Percentiles rank a stretch among this genome's conserved stretches.
Evolutionary conservation across 2,113 vertebrate genomes (phyloP).

Genomic region (Menidia beryllina): DNA sequence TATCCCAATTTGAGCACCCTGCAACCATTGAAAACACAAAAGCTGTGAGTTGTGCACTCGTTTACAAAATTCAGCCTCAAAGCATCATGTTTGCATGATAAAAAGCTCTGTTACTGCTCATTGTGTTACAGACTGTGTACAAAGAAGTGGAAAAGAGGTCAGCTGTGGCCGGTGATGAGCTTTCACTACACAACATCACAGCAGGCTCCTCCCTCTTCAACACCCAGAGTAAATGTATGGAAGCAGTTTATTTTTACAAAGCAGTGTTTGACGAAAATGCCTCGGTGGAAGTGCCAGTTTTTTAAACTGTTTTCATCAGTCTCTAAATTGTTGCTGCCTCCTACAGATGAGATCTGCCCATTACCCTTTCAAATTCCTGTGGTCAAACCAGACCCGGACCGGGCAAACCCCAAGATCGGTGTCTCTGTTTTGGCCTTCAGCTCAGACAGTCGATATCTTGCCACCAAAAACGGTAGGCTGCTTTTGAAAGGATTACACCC

Average conservation of each 20-base stretch:
- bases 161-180: slow-evolving; percentile 75
- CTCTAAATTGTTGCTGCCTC: slow-evolving; percentile 29
- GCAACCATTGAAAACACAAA: slow-evolving; percentile 80
- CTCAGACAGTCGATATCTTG: slow-evolving; percentile 91
- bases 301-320: slow-evolving; percentile 9
- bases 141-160: slow-evolving; percentile 89
- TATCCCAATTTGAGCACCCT: slow-evolving; percentile 89
- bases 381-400: slow-evolving; percentile 88
- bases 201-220: slow-evolving; percentile 78
- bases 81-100: neutral
- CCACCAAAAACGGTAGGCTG: slow-evolving; percentile 89
- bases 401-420: slow-evolving; percentile 95
- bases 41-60: slow-evolving; percentile 79
- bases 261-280: neutral
- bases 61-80: neutral
- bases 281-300: neutral
- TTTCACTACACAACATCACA: slow-evolving; percentile 81
- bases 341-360: slow-evolving; percentile 86
- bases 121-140: slow-evolving; percentile 87
- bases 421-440: slow-evolving; percentile 91
- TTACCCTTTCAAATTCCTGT: slow-evolving; percentile 86
- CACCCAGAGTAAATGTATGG: slow-evolving; percentile 92
- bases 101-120: neutral
- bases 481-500: neutral
- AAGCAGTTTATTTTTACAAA: neutral